phyloP scores from a whole-genome alignment of 2,888 invertebrate genomes.

The Orthosia gothica region DNA sequence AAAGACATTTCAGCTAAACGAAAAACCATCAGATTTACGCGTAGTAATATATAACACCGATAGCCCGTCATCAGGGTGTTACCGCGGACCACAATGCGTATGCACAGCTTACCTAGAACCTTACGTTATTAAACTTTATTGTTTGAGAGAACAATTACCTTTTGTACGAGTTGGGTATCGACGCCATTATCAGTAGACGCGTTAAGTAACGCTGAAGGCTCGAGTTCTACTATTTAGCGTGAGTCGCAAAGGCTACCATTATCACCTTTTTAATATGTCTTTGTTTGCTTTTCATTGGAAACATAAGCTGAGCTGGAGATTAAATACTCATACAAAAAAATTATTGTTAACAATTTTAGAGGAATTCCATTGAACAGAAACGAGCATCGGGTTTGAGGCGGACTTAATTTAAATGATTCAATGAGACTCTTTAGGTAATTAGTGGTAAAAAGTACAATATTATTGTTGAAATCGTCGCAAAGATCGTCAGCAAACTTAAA shows the following conservation, averaged over 20 bases:
- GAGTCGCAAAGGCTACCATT: constrained; percentile 73
- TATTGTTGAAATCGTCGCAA: constrained; percentile 17
- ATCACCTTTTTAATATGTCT: constrained; percentile 81
- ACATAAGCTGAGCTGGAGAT: constrained; percentile 44
- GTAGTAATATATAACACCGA: constrained; percentile 65
- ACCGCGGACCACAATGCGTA: constrained; percentile 78
- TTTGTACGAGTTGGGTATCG: constrained; percentile 88
- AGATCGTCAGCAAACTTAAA: constrained; percentile 52
- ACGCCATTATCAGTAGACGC: constrained; percentile 86
- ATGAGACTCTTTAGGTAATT: too few species aligned
- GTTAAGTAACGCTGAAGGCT: constrained; percentile 85
- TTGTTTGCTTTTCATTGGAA: constrained; percentile 76
- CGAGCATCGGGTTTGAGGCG: neutral
- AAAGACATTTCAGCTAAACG: too few species aligned
- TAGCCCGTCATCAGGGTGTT: constrained; percentile 74
- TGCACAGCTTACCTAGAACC: constrained; percentile 86
- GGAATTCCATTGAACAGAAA: neutral
- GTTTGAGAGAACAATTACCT: constrained; percentile 91
- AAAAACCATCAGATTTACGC: constrained; percentile 18
- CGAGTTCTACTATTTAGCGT: constrained; percentile 84
- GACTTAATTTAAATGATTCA: neutral
- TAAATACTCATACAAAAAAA: constrained; percentile 23
- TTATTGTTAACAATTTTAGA: constrained; percentile 2
- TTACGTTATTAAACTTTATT: constrained; percentile 89
- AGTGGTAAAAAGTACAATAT: constrained; percentile 2